These are phyloP conservation scores for Nesoenas mayeri DNA, from an alignment of 2,113 vertebrate genomes.

Conservation along the genomic window DNA sequence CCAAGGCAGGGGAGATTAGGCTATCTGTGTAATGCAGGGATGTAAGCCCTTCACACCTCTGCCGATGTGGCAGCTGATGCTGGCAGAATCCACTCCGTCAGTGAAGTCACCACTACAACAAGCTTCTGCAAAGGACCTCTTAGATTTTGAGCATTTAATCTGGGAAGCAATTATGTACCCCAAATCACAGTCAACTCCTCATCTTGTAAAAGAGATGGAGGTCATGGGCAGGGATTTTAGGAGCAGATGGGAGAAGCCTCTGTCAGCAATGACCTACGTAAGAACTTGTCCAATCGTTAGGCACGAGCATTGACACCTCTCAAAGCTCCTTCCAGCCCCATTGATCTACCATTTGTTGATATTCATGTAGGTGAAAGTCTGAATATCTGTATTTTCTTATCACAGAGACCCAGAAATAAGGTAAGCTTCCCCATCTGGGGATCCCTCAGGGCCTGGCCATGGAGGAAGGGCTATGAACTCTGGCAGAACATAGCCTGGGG, in stretches of 20 bases:
- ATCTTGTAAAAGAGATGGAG: background rate
- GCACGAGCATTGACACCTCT: background rate
- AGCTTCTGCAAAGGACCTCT: background rate
- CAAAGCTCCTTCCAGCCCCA: background rate
- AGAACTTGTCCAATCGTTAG: background rate
- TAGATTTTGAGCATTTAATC: background rate
- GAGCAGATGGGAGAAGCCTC: background rate
- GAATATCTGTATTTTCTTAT: background rate
- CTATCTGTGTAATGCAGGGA: background rate
- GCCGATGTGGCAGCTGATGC: rapidly evolving
- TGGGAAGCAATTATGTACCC: background rate
- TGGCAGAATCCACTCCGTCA: background rate
- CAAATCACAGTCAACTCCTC: background rate
- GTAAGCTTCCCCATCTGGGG: background rate
- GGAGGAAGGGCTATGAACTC: background rate
- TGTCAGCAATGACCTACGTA: background rate
- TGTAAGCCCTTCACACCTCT: background rate
- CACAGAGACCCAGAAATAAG: background rate
- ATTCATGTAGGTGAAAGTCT: background rate
- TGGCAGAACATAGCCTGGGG: background rate
- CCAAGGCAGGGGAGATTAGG: background rate
- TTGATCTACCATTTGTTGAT: background rate
- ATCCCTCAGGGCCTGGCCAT: background rate
- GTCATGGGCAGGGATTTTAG: background rate
- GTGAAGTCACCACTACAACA: background rate